Evolutionary conservation across 1,140 invertebrate species (phyloP), one percentile per base, ranked within the genome.

Genomic region (Aphelenchoides besseyi): DNA sequence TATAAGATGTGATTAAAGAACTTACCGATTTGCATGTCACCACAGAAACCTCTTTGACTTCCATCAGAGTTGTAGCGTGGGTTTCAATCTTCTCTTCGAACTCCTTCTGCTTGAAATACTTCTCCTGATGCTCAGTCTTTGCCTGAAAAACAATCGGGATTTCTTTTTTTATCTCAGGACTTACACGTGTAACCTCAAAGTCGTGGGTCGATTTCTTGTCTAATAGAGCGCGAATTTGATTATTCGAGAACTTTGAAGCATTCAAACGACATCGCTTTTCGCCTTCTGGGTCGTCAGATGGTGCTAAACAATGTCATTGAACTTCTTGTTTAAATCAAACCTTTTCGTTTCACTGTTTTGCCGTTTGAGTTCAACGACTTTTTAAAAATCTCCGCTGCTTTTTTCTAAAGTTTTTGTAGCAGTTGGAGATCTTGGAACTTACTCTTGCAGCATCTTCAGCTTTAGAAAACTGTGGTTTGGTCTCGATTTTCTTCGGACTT

Each of bases 1-100:
- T 41, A 8, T 8, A 59, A 8, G 18, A 59, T 33, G 26, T 29
- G 5, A 59, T 8, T 2, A 66, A 12, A 66, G 2, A 33, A 66
- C 29, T 80, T 57, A 76, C 75, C 9, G n/a, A 30, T 66, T 64
- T 69, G 41, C 75, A 77, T 16, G 78, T 74, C 2, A 77, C 73
- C 3, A 77, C 75, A 36, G 69, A 64, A 48, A 81, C 76, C 36
- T 77, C 55, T 2, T 78, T 79, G 29, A 79, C 36, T 33, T 77
- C 75, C 76, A 80, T 79, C 26, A 79, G 26, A 23, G 54, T 71
- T 23, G 75, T 77, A 9, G 62, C 59, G 35, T 68, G 67, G 0
- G 41, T 66, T 29, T 77, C 75, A n/a, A 77, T 53, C 29, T 77
- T 79, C 32, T 77, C 75, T 36, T 80, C 77, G 16, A 64, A 62